Conservation (phyloP, 2,888 invertebrate species). For the Ypsolopha scabrella region DNA sequence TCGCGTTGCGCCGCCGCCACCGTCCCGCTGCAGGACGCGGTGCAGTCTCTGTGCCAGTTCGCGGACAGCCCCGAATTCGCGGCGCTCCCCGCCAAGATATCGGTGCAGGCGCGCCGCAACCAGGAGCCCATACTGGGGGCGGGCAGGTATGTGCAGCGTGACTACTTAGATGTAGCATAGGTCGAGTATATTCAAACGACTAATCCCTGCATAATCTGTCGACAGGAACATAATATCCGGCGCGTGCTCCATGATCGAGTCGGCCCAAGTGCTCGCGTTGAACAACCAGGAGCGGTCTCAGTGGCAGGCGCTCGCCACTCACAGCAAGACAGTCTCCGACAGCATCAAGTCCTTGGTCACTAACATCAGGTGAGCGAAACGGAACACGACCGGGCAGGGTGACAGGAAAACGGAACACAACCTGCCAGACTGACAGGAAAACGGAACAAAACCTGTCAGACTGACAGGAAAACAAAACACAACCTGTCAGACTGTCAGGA, state of each 20-base stretch:
- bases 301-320: conserved; percentile 94
- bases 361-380: conserved; percentile 77
- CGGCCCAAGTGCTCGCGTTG: conserved; percentile 90
- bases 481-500: no score
- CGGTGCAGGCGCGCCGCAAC: conserved; percentile 81
- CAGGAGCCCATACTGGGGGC: conserved; percentile 92
- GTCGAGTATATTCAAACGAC: no score
- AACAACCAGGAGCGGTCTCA: conserved; percentile 92
- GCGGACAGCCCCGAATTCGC: conserved; percentile 95
- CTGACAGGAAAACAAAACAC: no score
- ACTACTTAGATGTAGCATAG: background rate
- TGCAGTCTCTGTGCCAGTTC: conserved; percentile 92
- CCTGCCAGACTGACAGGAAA: no score
- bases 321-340: conserved; percentile 96
- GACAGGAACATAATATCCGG: conserved; percentile 55
- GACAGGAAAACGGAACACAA: no score
- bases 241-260: conserved; percentile 80
- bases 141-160: conserved; percentile 66
- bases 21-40: conserved; percentile 88
- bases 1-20: conserved; percentile 83
- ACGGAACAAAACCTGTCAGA: no score
- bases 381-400: background rate
- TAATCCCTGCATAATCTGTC: background rate
- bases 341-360: conserved; percentile 95
- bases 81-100: conserved; percentile 92